Percentiles rank a stretch among this genome's conserved stretches.
phyloP scores from a whole-genome alignment of 2,113 vertebrate species.

The Leiothrix lutea region DNA sequence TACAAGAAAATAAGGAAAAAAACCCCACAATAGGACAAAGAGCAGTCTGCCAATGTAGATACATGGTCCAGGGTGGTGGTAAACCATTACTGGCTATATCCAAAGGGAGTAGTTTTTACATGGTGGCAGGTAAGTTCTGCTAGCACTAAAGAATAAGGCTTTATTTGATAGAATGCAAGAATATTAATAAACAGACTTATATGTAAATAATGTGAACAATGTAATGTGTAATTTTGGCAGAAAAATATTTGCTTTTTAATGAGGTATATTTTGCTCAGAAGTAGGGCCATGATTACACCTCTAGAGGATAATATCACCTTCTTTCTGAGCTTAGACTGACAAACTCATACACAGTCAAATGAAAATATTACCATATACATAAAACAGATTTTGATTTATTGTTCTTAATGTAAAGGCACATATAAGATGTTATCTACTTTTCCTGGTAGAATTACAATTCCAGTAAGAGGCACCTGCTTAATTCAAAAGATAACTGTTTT shows the following conservation, averaged over 20 bases:
- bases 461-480: neutral
- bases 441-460: neutral
- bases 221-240: neutral
- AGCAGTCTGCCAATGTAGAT: neutral
- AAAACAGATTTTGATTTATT: neutral
- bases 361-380: neutral
- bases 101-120: neutral
- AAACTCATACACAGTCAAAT: neutral
- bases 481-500: neutral
- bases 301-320: neutral
- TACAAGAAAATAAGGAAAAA: neutral
- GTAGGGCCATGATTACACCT: neutral
- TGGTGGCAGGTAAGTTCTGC: neutral
- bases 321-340: neutral
- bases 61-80: neutral
- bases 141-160: neutral
- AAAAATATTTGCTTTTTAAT: constrained; percentile 15
- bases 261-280: constrained; percentile 49
- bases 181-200: neutral
- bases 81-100: neutral
- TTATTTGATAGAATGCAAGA: constrained; percentile 18
- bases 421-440: neutral
- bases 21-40: neutral
- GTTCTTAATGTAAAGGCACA: neutral
- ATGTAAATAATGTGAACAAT: neutral